Conservation (phyloP, 2,888 invertebrate species). For the Resseliella maxima region DNA sequence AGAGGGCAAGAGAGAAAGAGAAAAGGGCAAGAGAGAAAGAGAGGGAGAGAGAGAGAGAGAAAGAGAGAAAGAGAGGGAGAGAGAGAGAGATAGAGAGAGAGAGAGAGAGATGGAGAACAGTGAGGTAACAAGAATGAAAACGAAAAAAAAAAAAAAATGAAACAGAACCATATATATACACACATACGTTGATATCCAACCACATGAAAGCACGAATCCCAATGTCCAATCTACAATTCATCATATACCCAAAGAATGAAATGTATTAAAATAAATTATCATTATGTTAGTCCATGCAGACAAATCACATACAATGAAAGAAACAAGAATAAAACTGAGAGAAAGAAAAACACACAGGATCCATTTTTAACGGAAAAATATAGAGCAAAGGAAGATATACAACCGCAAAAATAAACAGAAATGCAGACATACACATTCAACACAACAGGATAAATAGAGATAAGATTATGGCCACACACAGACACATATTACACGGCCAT, state of each 20-base stretch:
- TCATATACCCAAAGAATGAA: conserved; percentile 35
- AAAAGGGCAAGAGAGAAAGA: too few species aligned
- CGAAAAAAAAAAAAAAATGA: not conserved
- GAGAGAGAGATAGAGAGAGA: too few species aligned
- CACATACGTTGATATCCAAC: too few species aligned
- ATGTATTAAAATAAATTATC: conserved; percentile 40
- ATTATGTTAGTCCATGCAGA: conserved; percentile 29
- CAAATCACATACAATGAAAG: not conserved
- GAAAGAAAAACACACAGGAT: not conserved
- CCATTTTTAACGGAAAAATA: not conserved
- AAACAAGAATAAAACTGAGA: not conserved
- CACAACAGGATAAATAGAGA: not conserved
- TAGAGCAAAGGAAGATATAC: too few species aligned
- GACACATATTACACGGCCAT: not conserved
- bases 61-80: too few species aligned
- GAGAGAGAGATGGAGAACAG: not conserved
- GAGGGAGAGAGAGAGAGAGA: too few species aligned
- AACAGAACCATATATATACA: too few species aligned
- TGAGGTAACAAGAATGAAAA: not conserved
- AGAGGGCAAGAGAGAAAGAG: too few species aligned
- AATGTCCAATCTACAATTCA: conserved; percentile 4
- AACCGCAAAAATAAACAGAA: not conserved
- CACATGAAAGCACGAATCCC: conserved; percentile 10
- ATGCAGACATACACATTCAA: not conserved
- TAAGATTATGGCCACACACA: not conserved